Evolutionary conservation across 2,888 invertebrate species (phyloP).

Genomic region (Synanthedon formicaeformis): DNA sequence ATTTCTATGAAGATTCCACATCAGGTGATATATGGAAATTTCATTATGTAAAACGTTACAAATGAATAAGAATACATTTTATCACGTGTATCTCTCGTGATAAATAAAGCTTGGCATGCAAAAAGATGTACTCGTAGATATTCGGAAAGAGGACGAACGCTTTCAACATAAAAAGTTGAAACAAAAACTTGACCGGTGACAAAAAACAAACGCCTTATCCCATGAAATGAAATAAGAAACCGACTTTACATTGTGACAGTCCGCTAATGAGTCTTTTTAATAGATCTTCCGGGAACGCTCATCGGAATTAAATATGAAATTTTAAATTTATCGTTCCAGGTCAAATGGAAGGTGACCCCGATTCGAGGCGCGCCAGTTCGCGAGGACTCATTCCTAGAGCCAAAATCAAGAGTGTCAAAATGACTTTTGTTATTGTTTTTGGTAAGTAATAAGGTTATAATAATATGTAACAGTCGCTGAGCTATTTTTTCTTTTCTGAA

Average conservation of each 20-base stretch:
- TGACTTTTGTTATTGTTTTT: conserved; percentile 96
- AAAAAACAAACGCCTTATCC: not conserved
- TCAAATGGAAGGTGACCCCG: conserved; percentile 60
- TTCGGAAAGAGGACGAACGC: not conserved
- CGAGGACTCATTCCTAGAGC: conserved; percentile 93
- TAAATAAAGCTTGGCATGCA: no score
- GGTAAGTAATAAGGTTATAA: conserved; percentile 68
- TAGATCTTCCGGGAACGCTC: conserved; percentile 6
- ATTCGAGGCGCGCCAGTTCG: conserved; percentile 85
- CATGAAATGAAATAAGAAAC: conserved; percentile 15
- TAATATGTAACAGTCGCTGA: not conserved
- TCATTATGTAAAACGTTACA: no score
- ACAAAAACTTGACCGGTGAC: not conserved
- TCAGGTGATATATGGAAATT: no score
- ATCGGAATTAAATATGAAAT: not conserved
- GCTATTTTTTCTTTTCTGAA: not conserved
- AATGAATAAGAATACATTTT: no score
- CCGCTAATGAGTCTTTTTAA: conserved; percentile 14
- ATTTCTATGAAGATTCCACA: no score
- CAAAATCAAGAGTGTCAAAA: conserved; percentile 96
- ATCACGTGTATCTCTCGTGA: no score
- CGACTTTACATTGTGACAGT: conserved; percentile 9
- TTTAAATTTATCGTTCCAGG: conserved; percentile 22
- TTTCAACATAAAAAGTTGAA: not conserved
- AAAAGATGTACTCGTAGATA: not conserved